These are phyloP conservation scores for Boulengeromyrus knoepffleri DNA, from an alignment of 2,113 vertebrate species.

Conservation along the genomic window DNA sequence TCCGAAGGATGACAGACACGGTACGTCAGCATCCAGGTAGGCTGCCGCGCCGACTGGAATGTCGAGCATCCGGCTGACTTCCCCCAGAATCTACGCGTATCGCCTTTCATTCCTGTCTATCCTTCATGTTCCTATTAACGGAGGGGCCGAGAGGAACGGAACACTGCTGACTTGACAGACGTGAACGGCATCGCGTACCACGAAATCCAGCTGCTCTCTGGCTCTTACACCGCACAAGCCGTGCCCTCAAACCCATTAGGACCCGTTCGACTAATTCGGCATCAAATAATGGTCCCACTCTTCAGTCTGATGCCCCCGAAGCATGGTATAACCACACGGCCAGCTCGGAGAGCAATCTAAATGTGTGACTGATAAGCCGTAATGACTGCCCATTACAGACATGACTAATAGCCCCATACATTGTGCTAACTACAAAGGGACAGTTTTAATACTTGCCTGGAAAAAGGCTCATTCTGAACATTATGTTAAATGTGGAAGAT, in stretches of 20 bases:
- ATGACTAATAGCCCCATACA: slow-evolving; percentile 6
- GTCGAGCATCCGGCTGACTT: background rate
- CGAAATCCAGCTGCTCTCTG: background rate
- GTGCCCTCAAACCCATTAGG: slow-evolving; percentile 11
- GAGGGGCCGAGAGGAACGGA: background rate
- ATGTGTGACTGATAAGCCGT: slow-evolving; percentile 5
- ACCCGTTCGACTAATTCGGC: background rate
- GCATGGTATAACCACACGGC: background rate
- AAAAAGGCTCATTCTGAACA: background rate
- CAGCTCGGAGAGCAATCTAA: background rate
- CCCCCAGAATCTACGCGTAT: background rate
- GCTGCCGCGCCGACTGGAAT: background rate
- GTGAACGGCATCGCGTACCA: background rate
- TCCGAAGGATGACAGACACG: background rate
- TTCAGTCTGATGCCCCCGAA: background rate
- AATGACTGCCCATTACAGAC: slow-evolving; percentile 1
- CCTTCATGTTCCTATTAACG: background rate
- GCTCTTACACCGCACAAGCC: background rate
- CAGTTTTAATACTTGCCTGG: slow-evolving; percentile 11
- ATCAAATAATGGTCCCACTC: slow-evolving; percentile 3
- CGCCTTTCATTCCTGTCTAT: background rate
- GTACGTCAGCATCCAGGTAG: background rate
- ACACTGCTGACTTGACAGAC: background rate
- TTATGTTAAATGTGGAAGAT: background rate
- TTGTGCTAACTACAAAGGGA: slow-evolving; percentile 4